Conservation (phyloP, 2,113 vertebrate species). For the Dicrurus megarhynchus region DNA sequence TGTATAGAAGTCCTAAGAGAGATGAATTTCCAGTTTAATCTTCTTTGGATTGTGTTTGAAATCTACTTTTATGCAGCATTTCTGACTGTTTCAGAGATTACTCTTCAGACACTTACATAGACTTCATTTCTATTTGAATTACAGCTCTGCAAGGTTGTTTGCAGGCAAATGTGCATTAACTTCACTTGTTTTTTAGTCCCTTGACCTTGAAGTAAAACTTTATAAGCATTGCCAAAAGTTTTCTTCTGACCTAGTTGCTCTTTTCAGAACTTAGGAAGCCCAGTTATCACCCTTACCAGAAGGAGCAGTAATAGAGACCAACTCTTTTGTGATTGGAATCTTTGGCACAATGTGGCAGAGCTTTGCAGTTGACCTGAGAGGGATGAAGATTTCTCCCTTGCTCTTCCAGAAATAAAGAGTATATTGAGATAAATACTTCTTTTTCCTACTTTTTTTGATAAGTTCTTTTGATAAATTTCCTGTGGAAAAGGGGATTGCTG, state of each 20-base stretch:
- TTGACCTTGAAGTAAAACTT: neutral
- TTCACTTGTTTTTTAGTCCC: neutral
- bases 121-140: neutral
- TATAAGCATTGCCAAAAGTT: neutral
- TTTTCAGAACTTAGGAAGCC: neutral
- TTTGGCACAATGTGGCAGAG: neutral
- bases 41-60: slow-evolving; percentile 34
- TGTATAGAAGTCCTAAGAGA: slow-evolving; percentile 1
- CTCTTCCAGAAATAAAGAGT: neutral
- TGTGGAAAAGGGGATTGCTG: neutral
- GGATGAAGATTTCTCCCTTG: neutral
- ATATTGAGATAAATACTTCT: neutral
- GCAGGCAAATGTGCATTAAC: neutral
- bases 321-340: neutral
- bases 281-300: neutral
- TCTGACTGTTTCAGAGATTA: neutral
- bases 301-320: neutral
- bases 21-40: slow-evolving; percentile 21
- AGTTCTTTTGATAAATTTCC: neutral
- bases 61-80: slow-evolving; percentile 10
- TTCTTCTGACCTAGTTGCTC: neutral
- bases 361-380: neutral
- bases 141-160: neutral
- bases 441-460: neutral
- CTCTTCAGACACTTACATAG: neutral